Evolutionary conservation across 2,113 vertebrate genomes (phyloP), one percentile per base, ranked within the genome.

Genomic region (Lutjanus erythropterus): DNA sequence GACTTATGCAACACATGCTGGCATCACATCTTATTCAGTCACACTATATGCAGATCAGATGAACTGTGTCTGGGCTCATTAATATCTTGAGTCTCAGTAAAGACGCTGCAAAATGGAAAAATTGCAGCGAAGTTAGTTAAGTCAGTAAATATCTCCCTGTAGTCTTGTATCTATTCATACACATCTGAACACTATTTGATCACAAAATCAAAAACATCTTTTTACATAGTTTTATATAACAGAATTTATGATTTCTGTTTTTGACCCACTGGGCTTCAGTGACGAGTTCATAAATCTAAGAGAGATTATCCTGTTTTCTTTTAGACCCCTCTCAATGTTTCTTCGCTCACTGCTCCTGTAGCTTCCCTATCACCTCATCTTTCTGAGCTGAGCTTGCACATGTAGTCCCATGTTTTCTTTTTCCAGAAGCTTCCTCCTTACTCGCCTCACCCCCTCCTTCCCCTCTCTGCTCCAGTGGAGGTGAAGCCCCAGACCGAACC

Each of bases 311-410:
- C n/a, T 33, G 60, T 64, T 39, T 79, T 65, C 31, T 37, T 49
- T 18, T 2, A 53, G 53, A 69, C 31, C 15, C 21, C 50, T 70
- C 75, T 72, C 42, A 60, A n/a, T 59, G 5, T 65, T 71, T 65
- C 27, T 47, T 75, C 9, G 9, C 60, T 84, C 15, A 42, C 37
- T 46, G 59, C 66, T 71, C 42, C 52, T 44, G 67, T 16, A 71
- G 53, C 23, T 31, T 77, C 50, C 69, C 49, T 50, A 70, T 62
- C 75, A 84, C 83, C 74, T 77, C 67, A 83, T 84, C 52, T 50
- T 68, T 85, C 77, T 83, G 21, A 29, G 31, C 42, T 70, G 29
- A 81, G 33, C 31, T 61, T 73, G 16, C 66, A 76, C 37, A 85
- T 65, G 59, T 21, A 23, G 31, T 4, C 37, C 60, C 59, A 53